Evolutionary conservation across 2,888 invertebrate species (phyloP), one percentile per base, ranked within the genome.

Genomic region (Scaptomyza reducta): DNA sequence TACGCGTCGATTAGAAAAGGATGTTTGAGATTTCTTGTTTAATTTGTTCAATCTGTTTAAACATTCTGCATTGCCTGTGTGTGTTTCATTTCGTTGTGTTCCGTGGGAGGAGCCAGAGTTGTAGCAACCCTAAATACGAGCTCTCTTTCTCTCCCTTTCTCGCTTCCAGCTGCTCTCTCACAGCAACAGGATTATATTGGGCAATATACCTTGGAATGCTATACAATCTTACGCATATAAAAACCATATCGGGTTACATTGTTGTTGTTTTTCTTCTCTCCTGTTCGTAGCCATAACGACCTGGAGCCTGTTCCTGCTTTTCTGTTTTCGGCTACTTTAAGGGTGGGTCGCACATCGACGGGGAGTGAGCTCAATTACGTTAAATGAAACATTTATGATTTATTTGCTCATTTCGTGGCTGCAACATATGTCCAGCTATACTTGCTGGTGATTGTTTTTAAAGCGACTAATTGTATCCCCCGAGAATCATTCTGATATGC

Each of bases 351-450:
- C 40, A 35, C 67, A 53, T 56, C 33, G 14, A 35, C 7, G 49
- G 33, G 70, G 60, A 31, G 53, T 59, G 58, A 67, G 78, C 82
- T 78, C 82, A 83, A 84, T 83, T 82, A 79, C 74, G 70, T 56
- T 72, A 65, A 74, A 75, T 77, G 81, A 67, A 81, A 77, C 83
- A 81, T 83, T 83, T 84, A 83, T 85, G 81, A 85, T 85, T 85
- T 85, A 84, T 83, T 82, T 83, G 83, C 87, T 87, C 85, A 82
- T 87, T 83, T 87, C 69, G 83, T 45, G 85, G 83, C 76, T 46
- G 49, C 51, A 22, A 70, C 82, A 82, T 81, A 82, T 84, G 84
- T 54, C 74, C 74, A 67, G 64, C 56, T 45, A 35, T 53, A 68
- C 33, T 40, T n/a, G 35, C 38, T 25, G 35, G 13, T 70, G 73